Conservation (phyloP, 1,140 invertebrate genomes). For the Zelostemma sp. region DNA sequence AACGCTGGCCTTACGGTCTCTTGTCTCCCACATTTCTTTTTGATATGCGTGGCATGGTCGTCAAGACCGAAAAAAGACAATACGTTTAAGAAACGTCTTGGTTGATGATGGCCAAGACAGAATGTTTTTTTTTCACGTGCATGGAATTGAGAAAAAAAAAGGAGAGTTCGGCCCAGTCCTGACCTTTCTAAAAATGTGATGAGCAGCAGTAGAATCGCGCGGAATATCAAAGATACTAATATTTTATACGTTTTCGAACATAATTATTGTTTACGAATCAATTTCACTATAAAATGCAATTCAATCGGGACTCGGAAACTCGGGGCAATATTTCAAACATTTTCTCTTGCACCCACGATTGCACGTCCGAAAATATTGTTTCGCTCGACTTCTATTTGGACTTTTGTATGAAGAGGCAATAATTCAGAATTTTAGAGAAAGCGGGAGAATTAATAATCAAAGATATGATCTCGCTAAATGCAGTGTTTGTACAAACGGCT, state of each 20-base stretch:
- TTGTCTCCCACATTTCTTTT: slow-evolving; percentile 34
- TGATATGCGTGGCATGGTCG: slow-evolving; percentile 40
- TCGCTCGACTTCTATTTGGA: too few relatives aligned
- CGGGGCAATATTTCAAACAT: too few relatives aligned
- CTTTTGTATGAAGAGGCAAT: too few relatives aligned
- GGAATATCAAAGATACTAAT: too few relatives aligned
- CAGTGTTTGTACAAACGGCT: slow-evolving; percentile 44
- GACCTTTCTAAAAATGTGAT: background rate
- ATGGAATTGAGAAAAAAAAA: background rate
- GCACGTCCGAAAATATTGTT: too few relatives aligned
- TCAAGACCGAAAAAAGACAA: slow-evolving; percentile 22
- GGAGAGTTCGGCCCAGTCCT: background rate
- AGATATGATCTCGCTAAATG: slow-evolving; percentile 31
- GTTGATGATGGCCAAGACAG: slow-evolving; percentile 28
- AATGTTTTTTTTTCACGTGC: slow-evolving; percentile 26
- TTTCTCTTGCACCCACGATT: too few relatives aligned
- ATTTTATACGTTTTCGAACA: too few relatives aligned
- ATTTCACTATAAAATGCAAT: too few relatives aligned
- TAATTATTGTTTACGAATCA: too few relatives aligned
- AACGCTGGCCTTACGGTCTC: slow-evolving; percentile 23
- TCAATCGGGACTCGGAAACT: too few relatives aligned
- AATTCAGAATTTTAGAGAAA: too few relatives aligned
- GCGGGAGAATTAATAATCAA: too few relatives aligned
- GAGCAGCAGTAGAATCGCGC: background rate
- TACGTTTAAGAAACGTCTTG: slow-evolving; percentile 16